Base-by-base conservation (phyloP, 2,888 invertebrate genomes). In the Chymomyza procnemis region DNA sequence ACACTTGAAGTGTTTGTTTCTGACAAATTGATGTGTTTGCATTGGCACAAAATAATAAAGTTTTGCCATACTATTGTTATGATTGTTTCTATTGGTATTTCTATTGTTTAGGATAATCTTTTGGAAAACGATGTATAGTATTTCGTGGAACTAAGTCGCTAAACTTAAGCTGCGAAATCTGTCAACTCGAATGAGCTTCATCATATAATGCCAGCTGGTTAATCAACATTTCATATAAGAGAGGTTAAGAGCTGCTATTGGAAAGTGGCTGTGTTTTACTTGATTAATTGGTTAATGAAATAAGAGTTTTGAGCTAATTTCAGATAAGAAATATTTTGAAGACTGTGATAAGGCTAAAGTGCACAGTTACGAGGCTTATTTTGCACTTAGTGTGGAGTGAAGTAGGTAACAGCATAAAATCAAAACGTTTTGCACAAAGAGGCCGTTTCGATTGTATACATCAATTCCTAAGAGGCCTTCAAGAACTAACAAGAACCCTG, bases 11-110 rank as follows among this genome's bases (percentile, higher is more conserved):
- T 82, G 81, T 82, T 82, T 82, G 76, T 83, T 80, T 82, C 85
- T 83, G 78, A 82, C 83, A 85, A 82, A 82, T 82, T 85, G 85
- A 82, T 82, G 81, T 82, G 81, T 82, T 82, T 85, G 80, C 85
- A 78, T 76, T 83, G 78, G 83, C 66, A 76, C 72, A 75, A 80
- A 78, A 82, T 83, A 82, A 82, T 82, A 80, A 82, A 82, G 85
- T 72, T 85, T 82, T 71, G 76, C 61, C 52, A n/a, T 22, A 46
- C 12, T 18, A 12, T 52, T 19, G 6, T 1, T 19, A 9, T 22
- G 9, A 0, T 4, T 41, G 18, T 18, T 47, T 34, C 4, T 8
- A 4, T 50, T 47, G 50, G 4, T 4, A 19, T 50, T 8, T 50
- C 50, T 50, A 41, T 41, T 41, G 12, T 41, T 41, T 41, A 41